Base-by-base conservation (phyloP, 2,888 invertebrate species). In the Thecocarcelia acutangulata region DNA sequence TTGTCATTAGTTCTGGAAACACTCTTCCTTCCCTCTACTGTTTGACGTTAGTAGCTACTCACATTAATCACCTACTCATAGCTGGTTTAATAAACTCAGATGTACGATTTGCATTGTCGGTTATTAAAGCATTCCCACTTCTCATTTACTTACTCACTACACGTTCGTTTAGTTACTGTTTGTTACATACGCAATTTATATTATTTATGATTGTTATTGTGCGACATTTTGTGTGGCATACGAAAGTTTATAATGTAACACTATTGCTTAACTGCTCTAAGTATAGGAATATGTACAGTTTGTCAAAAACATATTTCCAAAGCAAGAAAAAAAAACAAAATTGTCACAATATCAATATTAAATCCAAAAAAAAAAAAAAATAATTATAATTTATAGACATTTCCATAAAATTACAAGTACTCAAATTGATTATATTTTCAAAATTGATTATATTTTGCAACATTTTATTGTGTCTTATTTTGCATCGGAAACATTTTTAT, bases 201-300 rank as follows among this genome's bases (percentile, higher is more conserved):
- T 82, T 78, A 66, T 82, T 78, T 78, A 78, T 78, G 82, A 72
- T 78, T 78, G 74, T 48, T 70, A 70, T 75, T 78, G 82, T 78
- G 74, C 74, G 66, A 70, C 78, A 75, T 82, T 75, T 66, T 64
- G 70, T 70, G 74, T 82, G 82, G 78, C 82, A 82, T 70, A 78
- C 78, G 78, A 74, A 78, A 75, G 74, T 78, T 74, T 75, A 78
- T 70, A 78, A 82, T 75, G 74, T 78, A 33, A 33, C 33, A 1
- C 1, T 33, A 33, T 8, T 8, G 5, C 5, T 6, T 33, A 8
- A 6, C 17, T 21, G 9, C n/a, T 33, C 54, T 3, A 33, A 6
- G 33, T 33, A 33, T 33, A 5, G 2, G 24, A 24, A 33, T 33
- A 33, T 33, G 33, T 33, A 33, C 33, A 33, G 33, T 33, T 33